phyloP scores from a whole-genome alignment of 2,888 invertebrate species.

The Drosophila mettleri region DNA sequence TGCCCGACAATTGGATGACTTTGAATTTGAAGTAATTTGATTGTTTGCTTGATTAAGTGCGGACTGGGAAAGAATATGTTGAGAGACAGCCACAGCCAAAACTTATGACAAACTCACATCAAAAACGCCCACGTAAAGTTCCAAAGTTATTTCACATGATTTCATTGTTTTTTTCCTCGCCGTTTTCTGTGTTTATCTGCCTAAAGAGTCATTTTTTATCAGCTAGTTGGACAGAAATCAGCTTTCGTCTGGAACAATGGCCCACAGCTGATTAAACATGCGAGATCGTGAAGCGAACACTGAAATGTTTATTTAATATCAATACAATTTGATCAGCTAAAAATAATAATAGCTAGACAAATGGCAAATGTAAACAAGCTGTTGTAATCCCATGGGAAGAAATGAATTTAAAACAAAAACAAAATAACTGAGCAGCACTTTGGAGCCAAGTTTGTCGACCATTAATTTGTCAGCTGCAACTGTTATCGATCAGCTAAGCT shows the following conservation, averaged over 20 bases:
- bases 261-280: slow-evolving; percentile 76
- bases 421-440: slow-evolving; percentile 3
- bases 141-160: not conserved
- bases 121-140: slow-evolving; percentile 57
- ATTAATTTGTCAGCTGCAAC: slow-evolving; percentile 31
- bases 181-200: slow-evolving; percentile 8
- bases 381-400: slow-evolving; percentile 38
- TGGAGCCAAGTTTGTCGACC: not conserved
- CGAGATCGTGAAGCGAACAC: slow-evolving; percentile 69
- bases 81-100: not conserved
- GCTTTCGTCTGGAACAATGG: slow-evolving; percentile 60
- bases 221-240: slow-evolving; percentile 26
- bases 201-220: slow-evolving; percentile 32
- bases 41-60: slow-evolving; percentile 60
- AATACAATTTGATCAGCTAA: slow-evolving; percentile 67
- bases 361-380: slow-evolving; percentile 40
- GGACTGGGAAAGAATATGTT: slow-evolving; percentile 67
- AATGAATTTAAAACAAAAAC: not conserved
- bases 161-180: not conserved
- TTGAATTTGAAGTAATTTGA: slow-evolving; percentile 62
- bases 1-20: slow-evolving; percentile 73
- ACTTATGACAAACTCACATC: slow-evolving; percentile 16
- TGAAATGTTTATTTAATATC: slow-evolving; percentile 64
- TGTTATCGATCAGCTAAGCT: slow-evolving; percentile 30
- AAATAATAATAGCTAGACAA: slow-evolving; percentile 25